phyloP scores from a whole-genome alignment of 2,113 vertebrate genomes.

The Ciconia maguari region DNA sequence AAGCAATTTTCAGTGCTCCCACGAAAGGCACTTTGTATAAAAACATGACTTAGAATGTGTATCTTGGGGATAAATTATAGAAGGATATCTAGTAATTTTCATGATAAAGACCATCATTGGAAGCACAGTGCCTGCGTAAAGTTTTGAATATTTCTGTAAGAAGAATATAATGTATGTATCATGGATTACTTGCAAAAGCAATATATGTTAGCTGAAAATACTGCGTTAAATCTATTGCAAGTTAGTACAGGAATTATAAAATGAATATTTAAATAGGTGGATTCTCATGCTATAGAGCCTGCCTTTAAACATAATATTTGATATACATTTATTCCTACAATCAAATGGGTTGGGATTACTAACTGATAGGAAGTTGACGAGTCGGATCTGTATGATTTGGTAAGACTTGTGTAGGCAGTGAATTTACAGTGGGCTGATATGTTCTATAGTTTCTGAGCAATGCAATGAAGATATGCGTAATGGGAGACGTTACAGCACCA shows the following conservation, averaged over 20 bases:
- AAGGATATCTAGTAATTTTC: conserved; percentile 63
- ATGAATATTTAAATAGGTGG: conserved; percentile 51
- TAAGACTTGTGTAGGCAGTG: not conserved
- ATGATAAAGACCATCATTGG: conserved; percentile 61
- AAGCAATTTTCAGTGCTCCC: conserved; percentile 50
- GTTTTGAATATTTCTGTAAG: conserved; percentile 47
- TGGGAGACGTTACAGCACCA: conserved; percentile 12
- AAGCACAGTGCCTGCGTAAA: conserved; percentile 19
- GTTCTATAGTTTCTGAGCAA: not conserved
- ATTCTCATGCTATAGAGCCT: not conserved
- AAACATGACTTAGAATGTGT: conserved; percentile 58
- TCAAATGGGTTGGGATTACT: not conserved
- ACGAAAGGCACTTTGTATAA: conserved; percentile 53
- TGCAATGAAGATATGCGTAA: not conserved
- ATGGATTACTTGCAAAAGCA: conserved; percentile 34
- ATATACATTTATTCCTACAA: not conserved
- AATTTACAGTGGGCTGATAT: not conserved
- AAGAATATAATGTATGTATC: conserved; percentile 14
- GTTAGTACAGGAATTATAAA: conserved; percentile 37
- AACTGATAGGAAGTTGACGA: not conserved
- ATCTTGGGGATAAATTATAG: conserved; percentile 69
- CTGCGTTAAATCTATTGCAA: conserved; percentile 15
- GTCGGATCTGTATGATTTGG: not conserved
- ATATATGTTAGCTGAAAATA: conserved; percentile 48
- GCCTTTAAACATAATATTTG: not conserved